These are phyloP conservation scores for Scortum barcoo DNA, from an alignment of 2,113 vertebrate genomes.

Conservation along the genomic window DNA sequence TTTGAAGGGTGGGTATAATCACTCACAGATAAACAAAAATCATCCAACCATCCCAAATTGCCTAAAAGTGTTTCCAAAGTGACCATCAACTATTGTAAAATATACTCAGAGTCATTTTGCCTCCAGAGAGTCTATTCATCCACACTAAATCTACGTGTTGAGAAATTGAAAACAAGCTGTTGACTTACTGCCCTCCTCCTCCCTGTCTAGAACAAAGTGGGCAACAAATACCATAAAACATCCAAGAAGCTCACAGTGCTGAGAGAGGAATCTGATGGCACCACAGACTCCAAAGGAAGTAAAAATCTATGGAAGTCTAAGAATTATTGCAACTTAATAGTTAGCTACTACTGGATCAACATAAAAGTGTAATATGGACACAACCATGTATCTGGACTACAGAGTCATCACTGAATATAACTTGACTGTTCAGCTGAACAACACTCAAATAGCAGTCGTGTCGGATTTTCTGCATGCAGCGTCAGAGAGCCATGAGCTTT, in stretches of 20 bases:
- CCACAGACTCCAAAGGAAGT: background rate
- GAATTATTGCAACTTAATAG: slow-evolving; percentile 11
- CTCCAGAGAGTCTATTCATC: background rate
- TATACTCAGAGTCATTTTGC: background rate
- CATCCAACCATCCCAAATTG: background rate
- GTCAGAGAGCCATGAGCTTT: slow-evolving; percentile 80
- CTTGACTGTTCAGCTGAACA: slow-evolving; percentile 69
- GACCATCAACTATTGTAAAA: background rate
- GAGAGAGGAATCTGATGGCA: slow-evolving; percentile 1
- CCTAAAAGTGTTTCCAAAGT: background rate
- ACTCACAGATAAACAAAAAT: background rate
- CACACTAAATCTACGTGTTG: background rate
- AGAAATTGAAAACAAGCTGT: background rate
- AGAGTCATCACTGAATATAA: slow-evolving; percentile 65
- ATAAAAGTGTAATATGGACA: slow-evolving; percentile 74
- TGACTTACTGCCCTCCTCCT: slow-evolving; percentile 6
- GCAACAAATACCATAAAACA: background rate
- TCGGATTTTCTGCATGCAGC: slow-evolving; percentile 56
- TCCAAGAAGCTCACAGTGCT: background rate
- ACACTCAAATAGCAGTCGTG: slow-evolving; percentile 61
- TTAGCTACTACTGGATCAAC: background rate
- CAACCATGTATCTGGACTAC: slow-evolving; percentile 33
- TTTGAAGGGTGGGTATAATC: background rate
- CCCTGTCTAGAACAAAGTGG: slow-evolving; percentile 5
- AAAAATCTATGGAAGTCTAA: background rate